Evolutionary conservation across 2,797 vertebrate genomes (phyloP).

Genomic region (Galagoides demidoff): DNA sequence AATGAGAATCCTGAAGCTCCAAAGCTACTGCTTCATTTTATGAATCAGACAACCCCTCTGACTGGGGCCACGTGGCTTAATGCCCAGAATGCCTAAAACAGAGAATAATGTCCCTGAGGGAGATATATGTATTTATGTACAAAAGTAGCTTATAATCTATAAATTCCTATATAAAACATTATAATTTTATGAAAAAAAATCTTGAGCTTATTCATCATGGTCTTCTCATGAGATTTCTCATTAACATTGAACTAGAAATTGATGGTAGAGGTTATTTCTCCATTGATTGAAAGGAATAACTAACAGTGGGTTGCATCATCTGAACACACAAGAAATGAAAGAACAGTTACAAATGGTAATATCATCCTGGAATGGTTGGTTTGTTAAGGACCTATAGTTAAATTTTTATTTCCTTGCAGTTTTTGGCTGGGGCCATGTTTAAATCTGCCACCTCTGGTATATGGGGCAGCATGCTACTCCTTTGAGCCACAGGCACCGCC

Average conservation of each 20-base stretch:
- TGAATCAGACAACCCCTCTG: conserved; percentile 2
- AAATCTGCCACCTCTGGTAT: too few species aligned
- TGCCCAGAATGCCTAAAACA: not conserved
- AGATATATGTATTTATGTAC: not conserved
- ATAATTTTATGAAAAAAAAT: conserved; percentile 19
- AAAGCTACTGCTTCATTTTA: not conserved
- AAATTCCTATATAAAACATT: not conserved
- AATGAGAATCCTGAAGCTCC: not conserved
- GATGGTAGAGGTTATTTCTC: conserved; percentile 14
- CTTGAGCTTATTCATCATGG: not conserved
- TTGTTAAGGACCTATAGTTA: not conserved
- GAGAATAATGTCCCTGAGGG: not conserved
- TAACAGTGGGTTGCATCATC: not conserved
- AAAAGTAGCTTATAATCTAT: not conserved
- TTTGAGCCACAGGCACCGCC: too few species aligned
- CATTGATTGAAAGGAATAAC: not conserved
- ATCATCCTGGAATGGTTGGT: not conserved
- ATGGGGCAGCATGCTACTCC: too few species aligned
- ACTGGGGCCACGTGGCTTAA: not conserved
- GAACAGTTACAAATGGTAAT: not conserved
- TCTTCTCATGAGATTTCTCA: not conserved
- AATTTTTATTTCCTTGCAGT: not conserved
- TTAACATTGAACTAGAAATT: not conserved
- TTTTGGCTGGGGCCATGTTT: too few species aligned
- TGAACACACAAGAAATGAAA: not conserved